Conservation (phyloP, 2,113 vertebrate species). For the Pardalotus punctatus region DNA sequence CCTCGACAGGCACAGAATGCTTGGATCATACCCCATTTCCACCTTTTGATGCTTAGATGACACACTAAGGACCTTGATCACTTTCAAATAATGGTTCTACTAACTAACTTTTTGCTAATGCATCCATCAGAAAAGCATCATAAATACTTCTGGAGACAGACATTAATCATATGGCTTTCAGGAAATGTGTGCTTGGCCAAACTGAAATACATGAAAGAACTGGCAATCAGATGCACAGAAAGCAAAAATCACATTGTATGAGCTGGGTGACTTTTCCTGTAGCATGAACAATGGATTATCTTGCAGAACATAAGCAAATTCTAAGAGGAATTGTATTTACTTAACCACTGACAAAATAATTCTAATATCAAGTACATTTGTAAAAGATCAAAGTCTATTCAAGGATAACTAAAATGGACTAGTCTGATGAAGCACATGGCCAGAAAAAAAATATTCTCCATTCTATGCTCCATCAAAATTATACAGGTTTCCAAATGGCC, state of each 20-base stretch:
- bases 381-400: neutral
- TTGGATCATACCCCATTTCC: neutral
- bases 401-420: neutral
- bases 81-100: neutral
- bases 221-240: neutral
- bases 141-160: neutral
- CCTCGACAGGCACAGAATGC: neutral
- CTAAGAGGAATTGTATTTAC: neutral
- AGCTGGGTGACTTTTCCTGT: neutral
- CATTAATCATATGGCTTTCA: neutral
- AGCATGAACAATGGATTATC: neutral
- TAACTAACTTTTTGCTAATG: neutral
- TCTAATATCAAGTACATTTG: neutral
- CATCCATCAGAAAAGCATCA: neutral
- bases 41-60: neutral
- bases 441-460: neutral
- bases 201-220: neutral
- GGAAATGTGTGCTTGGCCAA: neutral
- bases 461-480: neutral
- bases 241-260: neutral
- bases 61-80: neutral
- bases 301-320: neutral
- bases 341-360: neutral
- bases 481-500: neutral
- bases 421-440: neutral